Base-by-base conservation (phyloP, 1,140 invertebrate species). In the Palaemon carinicauda region DNA sequence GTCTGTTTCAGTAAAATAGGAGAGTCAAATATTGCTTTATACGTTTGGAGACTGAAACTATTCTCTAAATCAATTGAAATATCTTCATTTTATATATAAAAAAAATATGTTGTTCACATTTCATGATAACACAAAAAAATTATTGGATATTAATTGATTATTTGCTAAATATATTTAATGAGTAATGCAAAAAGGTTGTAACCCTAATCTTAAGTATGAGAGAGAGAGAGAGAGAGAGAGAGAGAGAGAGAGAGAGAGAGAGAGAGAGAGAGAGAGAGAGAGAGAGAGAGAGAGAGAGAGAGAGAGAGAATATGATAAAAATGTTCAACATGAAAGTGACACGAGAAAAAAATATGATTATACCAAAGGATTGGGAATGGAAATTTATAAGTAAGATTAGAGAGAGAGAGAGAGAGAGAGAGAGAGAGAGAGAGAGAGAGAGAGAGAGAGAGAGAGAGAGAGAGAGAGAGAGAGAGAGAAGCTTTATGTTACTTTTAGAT, bases 171-270 rank as follows among this genome's bases (percentile, higher is more conserved):
- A 29, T 69, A 10, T 21, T 27, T 10, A 19, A 69, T 69, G 53
- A 69, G 31, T 21, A 69, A 17, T 12, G 65, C 24, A 69, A 69
- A 69, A 69, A 69, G 65, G 1, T 29, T 54, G 53, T 27, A 69
- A 29, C 21, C n/a, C 31, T 14, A 54, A n/a, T 14, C 14, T 15
- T 33, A 17, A 73, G 69, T 33, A 33, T 33, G 27, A 73, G 69
- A 73, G 69, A 73, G 69, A 73, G 69, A 73, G 24, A 27, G 69
- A 71, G 69, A 71, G 69, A 71, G 69, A 24, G 69, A 71, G 21
- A 71, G 21, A 71, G 69, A 71, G 69, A 71, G 69, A 71, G 21
- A 71, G 69, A 71, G 69, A 71, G 69, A 71, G 69, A 71, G 10
- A 73, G 69, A 3, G 21, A 73, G 21, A 73, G 24, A 29, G 24